Conservation (phyloP, 2,113 vertebrate genomes). For the Hippopotamus amphibius region DNA sequence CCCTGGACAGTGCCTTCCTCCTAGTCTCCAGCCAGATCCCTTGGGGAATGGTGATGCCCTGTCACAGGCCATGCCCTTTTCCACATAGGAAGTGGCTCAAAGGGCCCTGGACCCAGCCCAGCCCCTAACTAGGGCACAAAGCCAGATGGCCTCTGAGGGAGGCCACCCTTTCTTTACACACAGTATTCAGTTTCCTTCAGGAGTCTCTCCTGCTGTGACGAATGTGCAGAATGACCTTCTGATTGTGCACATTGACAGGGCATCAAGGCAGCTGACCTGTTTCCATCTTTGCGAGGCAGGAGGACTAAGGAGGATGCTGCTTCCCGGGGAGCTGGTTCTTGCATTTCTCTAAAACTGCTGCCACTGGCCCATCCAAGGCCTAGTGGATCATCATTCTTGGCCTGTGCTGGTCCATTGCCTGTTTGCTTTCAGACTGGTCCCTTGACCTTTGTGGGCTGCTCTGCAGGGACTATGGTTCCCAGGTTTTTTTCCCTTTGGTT, state of each 20-base stretch:
- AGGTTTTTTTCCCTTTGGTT: not conserved
- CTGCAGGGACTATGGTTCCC: not conserved
- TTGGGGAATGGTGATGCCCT: too few relatives aligned
- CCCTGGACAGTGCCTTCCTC: not conserved
- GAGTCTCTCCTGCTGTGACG: not conserved
- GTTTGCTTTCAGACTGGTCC: not conserved
- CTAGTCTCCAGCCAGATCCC: not conserved
- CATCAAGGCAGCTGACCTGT: not conserved
- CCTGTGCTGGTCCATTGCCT: not conserved
- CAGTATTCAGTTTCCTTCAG: not conserved
- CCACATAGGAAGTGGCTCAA: not conserved
- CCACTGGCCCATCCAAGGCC: not conserved
- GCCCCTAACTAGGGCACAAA: not conserved
- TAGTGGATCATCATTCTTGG: not conserved
- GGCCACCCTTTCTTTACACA: not conserved
- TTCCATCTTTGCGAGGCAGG: not conserved
- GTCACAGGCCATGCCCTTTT: not conserved
- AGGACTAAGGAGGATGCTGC: not conserved
- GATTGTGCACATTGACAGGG: not conserved
- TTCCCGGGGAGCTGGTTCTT: not conserved
- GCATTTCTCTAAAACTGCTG: not conserved
- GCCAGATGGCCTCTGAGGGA: not conserved
- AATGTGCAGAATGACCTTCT: not conserved
- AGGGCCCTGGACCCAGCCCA: not conserved
- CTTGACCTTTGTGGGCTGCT: not conserved